Conservation (phyloP, 2,113 vertebrate genomes). For the Callospermophilus lateralis region DNA sequence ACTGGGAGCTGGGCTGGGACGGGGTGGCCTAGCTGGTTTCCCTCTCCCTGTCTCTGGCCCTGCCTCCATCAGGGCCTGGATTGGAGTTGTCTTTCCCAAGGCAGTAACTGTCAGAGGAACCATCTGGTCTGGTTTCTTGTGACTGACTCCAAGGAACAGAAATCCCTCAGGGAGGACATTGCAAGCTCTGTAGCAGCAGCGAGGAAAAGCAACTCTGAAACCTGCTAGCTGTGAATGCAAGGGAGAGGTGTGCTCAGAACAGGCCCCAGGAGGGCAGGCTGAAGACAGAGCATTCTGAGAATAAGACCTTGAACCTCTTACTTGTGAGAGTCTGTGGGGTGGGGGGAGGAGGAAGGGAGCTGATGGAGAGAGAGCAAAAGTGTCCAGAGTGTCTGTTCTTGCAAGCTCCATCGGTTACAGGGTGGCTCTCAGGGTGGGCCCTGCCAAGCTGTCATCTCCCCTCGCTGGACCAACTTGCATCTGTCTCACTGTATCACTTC, state of each 20-base stretch:
- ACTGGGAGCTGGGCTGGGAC: background rate
- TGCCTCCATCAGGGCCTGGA: slow-evolving; percentile 49
- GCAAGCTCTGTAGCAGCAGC: background rate
- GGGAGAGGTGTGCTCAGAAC: background rate
- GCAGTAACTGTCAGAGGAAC: slow-evolving; percentile 78
- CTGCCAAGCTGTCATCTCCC: fast-evolving
- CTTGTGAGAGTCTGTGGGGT: no score
- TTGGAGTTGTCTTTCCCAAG: slow-evolving; percentile 74
- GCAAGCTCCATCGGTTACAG: fast-evolving
- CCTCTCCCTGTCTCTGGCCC: slow-evolving; percentile 28
- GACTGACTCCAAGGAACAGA: slow-evolving; percentile 77
- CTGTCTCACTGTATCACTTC: no score
- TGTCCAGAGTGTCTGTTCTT: no score
- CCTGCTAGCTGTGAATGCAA: slow-evolving; percentile 43
- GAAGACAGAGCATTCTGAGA: background rate
- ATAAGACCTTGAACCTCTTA: background rate
- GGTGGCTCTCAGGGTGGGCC: background rate
- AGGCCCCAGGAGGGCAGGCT: background rate
- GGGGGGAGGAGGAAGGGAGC: no score
- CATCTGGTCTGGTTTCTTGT: slow-evolving; percentile 78
- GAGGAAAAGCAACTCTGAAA: background rate
- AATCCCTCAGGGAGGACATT: slow-evolving; percentile 59
- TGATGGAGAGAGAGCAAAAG: background rate
- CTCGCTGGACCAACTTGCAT: background rate
- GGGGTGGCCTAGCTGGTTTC: background rate